Evolutionary conservation across 2,113 vertebrate species (phyloP), one percentile per base, ranked within the genome.

Genomic region (Nothocercus julius): DNA sequence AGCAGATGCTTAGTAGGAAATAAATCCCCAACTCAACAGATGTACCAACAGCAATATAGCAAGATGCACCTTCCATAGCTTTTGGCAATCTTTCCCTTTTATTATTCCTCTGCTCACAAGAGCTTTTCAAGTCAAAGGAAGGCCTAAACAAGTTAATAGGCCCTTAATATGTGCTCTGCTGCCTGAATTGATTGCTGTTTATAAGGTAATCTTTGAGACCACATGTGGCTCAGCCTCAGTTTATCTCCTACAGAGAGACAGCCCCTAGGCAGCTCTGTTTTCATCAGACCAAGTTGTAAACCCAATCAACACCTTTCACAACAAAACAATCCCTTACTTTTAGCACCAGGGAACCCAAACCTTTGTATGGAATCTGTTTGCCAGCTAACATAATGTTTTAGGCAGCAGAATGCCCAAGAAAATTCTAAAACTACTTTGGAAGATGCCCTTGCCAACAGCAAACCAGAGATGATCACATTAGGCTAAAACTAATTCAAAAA

Each of bases 201-300:
- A 95, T 94, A 97, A 96, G 90, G 92, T 96, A 98, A 98, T 98
- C 91, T 95, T 86, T 80, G 47, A 85, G 92, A 94, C 98, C 25
- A 27, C 97, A 98, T 94, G 96, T 79, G 97, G 97, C 27, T 89
- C 91, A 93, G 80, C 86, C 93, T 97, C 93, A 91, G 96, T 88
- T 96, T 95, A 97, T 97, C 96, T 92, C 98, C 97, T 95, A 95
- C 97, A 96, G 98, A 67, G 97, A 97, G 63, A 96, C 78, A 93
- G 97, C 98, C 98, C 63, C 96, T 73, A 87, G 98, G 97, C 98
- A 98, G 92, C 95, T 98, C 98, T 97, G 97, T 96, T 97, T 98
- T 95, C 97, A 95, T 95, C 96, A 97, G 96, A 97, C 92, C 93
- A 96, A 93, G 96, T 87, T 96, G 96, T 97, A 98, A 58, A 98